Evolutionary conservation across 2,113 vertebrate species (phyloP).

Genomic region (Euleptes europaea): DNA sequence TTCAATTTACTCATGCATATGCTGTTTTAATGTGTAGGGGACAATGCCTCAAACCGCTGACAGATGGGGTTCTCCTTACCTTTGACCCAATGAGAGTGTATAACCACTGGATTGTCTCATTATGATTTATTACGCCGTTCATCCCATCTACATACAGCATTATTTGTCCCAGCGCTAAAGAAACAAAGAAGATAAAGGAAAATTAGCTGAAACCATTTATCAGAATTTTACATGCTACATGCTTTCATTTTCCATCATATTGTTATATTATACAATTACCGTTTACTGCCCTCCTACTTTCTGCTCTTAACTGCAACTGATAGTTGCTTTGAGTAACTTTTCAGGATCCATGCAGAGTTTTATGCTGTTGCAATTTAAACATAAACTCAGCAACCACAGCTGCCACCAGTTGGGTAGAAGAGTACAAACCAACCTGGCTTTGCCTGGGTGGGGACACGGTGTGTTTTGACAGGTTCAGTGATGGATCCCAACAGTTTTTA

Average conservation of each 20-base stretch:
- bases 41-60: neutral
- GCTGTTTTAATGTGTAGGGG: neutral
- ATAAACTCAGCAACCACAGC: neutral
- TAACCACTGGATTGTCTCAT: slow-evolving; percentile 95
- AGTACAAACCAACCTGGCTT: neutral
- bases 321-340: neutral
- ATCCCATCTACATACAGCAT: slow-evolving; percentile 99
- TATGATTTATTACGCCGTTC: slow-evolving; percentile 96
- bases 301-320: neutral
- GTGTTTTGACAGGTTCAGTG: too few species aligned
- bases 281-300: neutral
- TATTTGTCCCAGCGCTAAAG: slow-evolving; percentile 93
- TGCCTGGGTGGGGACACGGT: neutral
- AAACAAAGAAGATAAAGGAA: slow-evolving; percentile 50
- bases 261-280: neutral
- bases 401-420: neutral
- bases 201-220: slow-evolving; percentile 29
- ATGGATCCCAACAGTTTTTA: neutral
- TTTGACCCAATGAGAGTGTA: slow-evolving; percentile 94
- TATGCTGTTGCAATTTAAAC: neutral
- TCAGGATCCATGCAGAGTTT: neutral
- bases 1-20: neutral
- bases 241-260: too few species aligned
- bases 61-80: slow-evolving; percentile 76
- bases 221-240: neutral